Conservation (phyloP, 1,140 invertebrate genomes). For the Drosophila ogumai region DNA sequence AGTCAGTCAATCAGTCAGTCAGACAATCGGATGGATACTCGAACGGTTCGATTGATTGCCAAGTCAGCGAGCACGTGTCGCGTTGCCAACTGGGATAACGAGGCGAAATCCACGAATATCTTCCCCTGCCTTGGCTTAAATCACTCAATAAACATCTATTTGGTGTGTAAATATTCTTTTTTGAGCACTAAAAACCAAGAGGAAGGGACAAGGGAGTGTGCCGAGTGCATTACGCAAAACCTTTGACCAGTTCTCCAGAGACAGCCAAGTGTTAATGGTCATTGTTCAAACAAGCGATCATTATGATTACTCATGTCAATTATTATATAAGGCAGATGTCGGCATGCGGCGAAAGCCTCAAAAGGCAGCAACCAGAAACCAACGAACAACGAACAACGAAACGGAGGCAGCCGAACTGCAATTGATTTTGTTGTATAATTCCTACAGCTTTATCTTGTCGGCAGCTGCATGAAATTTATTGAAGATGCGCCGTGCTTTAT, state of each 20-base stretch:
- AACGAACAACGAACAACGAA: constrained; percentile 29
- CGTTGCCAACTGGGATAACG: constrained; percentile 13
- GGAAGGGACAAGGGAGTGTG: no score
- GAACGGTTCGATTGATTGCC: constrained; percentile 9
- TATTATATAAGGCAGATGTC: constrained; percentile 72
- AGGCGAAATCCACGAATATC: neutral
- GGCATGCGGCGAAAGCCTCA: constrained; percentile 60
- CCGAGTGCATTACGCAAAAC: constrained; percentile 34
- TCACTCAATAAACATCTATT: neutral
- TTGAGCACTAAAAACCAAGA: neutral
- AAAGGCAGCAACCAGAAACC: constrained; percentile 35
- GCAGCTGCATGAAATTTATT: constrained; percentile 75
- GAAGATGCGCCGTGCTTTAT: constrained; percentile 71
- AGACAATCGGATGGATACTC: constrained; percentile 27
- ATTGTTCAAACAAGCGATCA: constrained; percentile 53
- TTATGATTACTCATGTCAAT: constrained; percentile 72
- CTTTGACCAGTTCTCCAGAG: constrained; percentile 19
- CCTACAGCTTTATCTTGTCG: constrained; percentile 71
- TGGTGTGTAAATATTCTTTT: neutral
- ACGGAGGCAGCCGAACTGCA: constrained; percentile 52
- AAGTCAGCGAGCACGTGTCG: constrained; percentile 37
- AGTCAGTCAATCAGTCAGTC: constrained; percentile 42
- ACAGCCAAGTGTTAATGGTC: constrained; percentile 55
- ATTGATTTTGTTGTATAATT: constrained; percentile 80
- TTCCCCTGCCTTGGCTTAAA: neutral